phyloP scores from a whole-genome alignment of 2,888 invertebrate species.

The Eupeodes latifasciatus region DNA sequence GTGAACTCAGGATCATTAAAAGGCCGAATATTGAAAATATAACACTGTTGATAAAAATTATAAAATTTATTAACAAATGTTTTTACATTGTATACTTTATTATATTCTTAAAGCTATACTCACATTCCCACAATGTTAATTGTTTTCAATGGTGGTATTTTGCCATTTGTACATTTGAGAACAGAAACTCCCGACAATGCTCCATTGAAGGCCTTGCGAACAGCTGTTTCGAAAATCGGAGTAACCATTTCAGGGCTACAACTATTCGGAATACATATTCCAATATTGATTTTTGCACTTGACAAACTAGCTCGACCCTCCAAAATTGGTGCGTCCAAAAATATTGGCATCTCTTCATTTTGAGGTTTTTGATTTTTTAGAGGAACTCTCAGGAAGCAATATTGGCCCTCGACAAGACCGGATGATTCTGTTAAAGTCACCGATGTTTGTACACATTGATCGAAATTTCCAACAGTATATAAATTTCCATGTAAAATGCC shows the following conservation, averaged over 20 bases:
- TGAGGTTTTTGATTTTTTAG: neutral
- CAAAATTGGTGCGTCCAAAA: slow-evolving; percentile 1
- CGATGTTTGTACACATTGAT: slow-evolving; percentile 33
- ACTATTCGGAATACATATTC: slow-evolving; percentile 48
- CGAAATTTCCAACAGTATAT: slow-evolving; percentile 35
- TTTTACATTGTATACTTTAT: neutral
- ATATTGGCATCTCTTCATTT: neutral
- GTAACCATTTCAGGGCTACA: slow-evolving; percentile 35
- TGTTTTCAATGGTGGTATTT: slow-evolving; percentile 23
- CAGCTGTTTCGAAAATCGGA: slow-evolving; percentile 24
- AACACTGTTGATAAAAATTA: slow-evolving; percentile 11
- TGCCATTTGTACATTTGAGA: slow-evolving; percentile 36
- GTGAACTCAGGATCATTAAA: slow-evolving; percentile 38
- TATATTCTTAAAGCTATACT: neutral
- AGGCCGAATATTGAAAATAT: slow-evolving; percentile 46
- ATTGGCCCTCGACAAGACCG: slow-evolving; percentile 33
- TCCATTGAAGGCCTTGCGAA: slow-evolving; percentile 40
- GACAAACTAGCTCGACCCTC: slow-evolving; percentile 1
- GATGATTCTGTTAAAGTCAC: neutral
- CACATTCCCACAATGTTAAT: slow-evolving; percentile 54
- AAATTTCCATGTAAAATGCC: slow-evolving; percentile 39
- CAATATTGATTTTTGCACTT: slow-evolving; percentile 22
- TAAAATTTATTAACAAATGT: neutral
- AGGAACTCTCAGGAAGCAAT: slow-evolving; percentile 38
- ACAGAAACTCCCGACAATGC: slow-evolving; percentile 37